phyloP scores from a whole-genome alignment of 2,113 vertebrate species.

The Perca schrenkii region DNA sequence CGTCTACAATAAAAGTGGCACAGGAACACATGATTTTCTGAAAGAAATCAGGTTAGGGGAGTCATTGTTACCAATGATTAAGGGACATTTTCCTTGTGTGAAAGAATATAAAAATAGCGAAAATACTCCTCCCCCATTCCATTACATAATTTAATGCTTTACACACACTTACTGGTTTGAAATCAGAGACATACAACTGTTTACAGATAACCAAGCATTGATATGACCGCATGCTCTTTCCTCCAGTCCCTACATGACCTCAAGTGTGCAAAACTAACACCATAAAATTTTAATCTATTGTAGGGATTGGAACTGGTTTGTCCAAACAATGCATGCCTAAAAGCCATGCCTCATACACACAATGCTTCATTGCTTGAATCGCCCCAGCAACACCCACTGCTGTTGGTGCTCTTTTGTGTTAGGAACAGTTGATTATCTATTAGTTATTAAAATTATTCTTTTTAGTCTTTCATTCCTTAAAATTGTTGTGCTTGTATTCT shows the following conservation, averaged over 20 bases:
- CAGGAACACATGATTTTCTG: neutral
- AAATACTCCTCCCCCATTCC: neutral
- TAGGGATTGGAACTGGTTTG: neutral
- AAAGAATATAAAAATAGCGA: neutral
- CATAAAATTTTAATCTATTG: neutral
- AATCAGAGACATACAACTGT: too few species aligned
- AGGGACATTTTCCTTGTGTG: neutral
- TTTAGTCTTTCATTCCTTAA: neutral
- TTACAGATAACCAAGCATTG: too few species aligned
- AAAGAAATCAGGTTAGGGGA: neutral
- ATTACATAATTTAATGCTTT: too few species aligned
- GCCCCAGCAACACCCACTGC: too few species aligned
- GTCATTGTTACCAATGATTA: neutral
- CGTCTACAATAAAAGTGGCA: neutral
- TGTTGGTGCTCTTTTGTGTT: neutral
- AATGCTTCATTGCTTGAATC: rapidly evolving
- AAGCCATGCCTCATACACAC: neutral
- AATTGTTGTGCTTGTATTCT: neutral
- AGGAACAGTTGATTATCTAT: neutral
- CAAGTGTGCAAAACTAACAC: rapidly evolving
- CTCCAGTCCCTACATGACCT: neutral
- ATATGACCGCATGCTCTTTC: too few species aligned
- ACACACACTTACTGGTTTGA: too few species aligned
- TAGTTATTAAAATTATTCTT: neutral
- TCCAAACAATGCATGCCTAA: neutral